Evolutionary conservation across 2,797 vertebrate genomes (phyloP), one percentile per base, ranked within the genome.

Genomic region (Hemitrygon akajei): DNA sequence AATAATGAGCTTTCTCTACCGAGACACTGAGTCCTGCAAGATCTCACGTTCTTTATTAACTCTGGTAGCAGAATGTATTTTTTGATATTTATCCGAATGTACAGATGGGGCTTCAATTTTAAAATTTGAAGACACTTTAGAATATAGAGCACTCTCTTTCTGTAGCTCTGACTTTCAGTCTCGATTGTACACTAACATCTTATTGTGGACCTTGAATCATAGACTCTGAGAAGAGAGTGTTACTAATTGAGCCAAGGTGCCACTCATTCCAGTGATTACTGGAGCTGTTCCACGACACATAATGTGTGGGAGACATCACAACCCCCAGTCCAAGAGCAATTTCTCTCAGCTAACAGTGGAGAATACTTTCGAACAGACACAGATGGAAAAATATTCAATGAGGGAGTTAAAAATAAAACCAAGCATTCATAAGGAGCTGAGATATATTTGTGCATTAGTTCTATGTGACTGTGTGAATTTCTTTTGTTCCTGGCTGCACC

Each of bases 371-470:
- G 3, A 69, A 89, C n/a, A 89, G 63, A 69, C 7, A 66, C 63
- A 69, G n/a, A 37, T 69, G 86, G 86, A 63, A 40, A 89, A 89
- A 89, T 89, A 34, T 37, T 89, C 86, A 89, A 25, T 63, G n/a
- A 89, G 63, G 66, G 60, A 25, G 7, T 89, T 89, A 89, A 89
- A 89, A 89, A 87, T 6, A 58, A 34, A 1, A 79, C n/a, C 3
- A 34, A 69, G 63, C n/a, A 22, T 89, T 69, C 86, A 89, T 63
- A 69, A 89, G 66, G 60, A 69, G 16, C 63, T 22, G 7, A 69
- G 86, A 20, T 69, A 34, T 89, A 89, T 69, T 37, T 69, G 18
- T 69, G 63, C n/a, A 37, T 69, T 37, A 69, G 25, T 66, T 66
- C 7, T 66, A n/a, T 89, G 86, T 63, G 86, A 89, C 60, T 37